Conservation (phyloP, 1,140 invertebrate species). For the Mamestra configurata region DNA sequence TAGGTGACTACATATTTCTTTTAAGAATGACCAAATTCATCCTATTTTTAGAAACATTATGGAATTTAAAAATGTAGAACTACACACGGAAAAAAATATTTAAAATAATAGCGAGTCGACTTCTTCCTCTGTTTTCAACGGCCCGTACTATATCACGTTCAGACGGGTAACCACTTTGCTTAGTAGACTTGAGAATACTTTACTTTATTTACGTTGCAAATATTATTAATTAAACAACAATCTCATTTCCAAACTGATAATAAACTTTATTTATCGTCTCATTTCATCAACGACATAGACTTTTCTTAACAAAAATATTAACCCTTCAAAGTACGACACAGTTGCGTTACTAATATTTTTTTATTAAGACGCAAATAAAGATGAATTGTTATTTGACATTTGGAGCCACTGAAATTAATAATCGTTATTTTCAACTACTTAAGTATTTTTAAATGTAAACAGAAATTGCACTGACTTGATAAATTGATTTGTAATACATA, state of each 20-base stretch:
- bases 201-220: background rate
- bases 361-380: constrained; percentile 1
- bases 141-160: constrained; percentile 7
- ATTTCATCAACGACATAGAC: background rate
- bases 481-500: too few relatives aligned
- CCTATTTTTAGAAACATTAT: too few relatives aligned
- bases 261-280: constrained; percentile 20
- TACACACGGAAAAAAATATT: background rate
- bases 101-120: background rate
- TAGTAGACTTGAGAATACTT: constrained; percentile 17
- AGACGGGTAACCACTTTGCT: constrained; percentile 6
- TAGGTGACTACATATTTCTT: too few relatives aligned
- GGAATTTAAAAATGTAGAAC: too few relatives aligned
- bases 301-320: background rate
- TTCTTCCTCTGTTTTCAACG: background rate
- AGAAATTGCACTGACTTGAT: too few relatives aligned
- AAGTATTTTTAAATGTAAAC: too few relatives aligned
- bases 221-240: constrained; percentile 1
- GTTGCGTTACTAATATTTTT: too few relatives aligned
- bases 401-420: background rate
- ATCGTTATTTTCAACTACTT: too few relatives aligned
- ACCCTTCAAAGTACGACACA: background rate
- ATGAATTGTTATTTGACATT: constrained; percentile 24
- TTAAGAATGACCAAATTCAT: too few relatives aligned
- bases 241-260: background rate